These are phyloP conservation scores for Lacerta viridis DNA, from an alignment of 2,797 vertebrate genomes.

Conservation along the genomic window DNA sequence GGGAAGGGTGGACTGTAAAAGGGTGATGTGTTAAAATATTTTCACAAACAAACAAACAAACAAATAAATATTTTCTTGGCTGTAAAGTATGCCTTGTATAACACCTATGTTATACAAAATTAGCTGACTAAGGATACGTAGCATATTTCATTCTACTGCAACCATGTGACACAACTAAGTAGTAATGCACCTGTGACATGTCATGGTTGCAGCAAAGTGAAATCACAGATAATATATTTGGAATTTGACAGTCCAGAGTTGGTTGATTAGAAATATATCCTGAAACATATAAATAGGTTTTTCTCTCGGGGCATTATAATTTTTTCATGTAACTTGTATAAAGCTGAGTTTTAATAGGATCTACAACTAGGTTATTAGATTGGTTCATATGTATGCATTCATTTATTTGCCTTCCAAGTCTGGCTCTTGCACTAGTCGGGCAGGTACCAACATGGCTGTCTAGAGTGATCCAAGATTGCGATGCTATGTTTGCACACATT, in stretches of 20 bases:
- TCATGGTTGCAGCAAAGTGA: not conserved
- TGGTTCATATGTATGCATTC: not conserved
- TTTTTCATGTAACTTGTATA: not conserved
- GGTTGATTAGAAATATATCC: not conserved
- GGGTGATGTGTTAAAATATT: not conserved
- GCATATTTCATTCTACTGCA: no score
- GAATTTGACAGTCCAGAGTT: not conserved
- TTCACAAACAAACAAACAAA: no score
- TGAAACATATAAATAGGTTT: not conserved
- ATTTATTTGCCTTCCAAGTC: not conserved
- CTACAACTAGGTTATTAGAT: not conserved
- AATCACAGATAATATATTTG: not conserved
- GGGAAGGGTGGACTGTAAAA: not conserved
- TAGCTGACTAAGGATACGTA: not conserved
- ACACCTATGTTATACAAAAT: not conserved
- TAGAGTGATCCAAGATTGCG: not conserved
- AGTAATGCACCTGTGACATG: not conserved
- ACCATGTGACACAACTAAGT: not conserved
- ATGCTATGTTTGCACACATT: not conserved
- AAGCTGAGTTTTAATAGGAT: not conserved
- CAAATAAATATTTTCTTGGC: not conserved
- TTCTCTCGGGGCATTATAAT: not conserved
- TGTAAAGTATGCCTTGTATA: conserved; percentile 20
- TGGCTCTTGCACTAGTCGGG: not conserved
- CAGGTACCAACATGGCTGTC: not conserved